phyloP scores from a whole-genome alignment of 2,888 invertebrate species.

The Amblyjoppa fuscipennis region DNA sequence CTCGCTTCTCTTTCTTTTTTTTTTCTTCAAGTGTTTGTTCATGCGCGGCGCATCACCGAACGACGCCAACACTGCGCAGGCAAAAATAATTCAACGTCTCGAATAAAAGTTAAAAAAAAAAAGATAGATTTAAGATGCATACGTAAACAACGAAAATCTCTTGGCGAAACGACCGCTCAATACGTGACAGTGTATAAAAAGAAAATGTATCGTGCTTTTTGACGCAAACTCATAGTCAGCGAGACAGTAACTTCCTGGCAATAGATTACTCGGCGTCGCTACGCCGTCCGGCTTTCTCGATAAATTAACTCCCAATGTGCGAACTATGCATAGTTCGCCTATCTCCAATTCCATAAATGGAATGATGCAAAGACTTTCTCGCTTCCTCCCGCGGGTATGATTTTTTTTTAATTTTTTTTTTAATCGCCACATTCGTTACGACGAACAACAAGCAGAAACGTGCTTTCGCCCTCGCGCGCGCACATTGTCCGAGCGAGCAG shows the following conservation, averaged over 20 bases:
- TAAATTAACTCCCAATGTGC: not conserved
- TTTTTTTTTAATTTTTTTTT: not conserved
- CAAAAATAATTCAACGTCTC: not conserved
- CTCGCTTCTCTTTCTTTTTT: not conserved
- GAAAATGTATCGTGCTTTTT: not conserved
- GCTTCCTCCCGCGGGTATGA: not conserved
- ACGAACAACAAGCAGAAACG: slow-evolving; percentile 1
- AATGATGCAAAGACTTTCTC: not conserved
- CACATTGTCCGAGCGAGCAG: slow-evolving; percentile 60
- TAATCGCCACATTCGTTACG: not conserved
- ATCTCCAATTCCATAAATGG: slow-evolving; percentile 1
- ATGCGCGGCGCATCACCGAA: not conserved
- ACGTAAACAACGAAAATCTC: not conserved
- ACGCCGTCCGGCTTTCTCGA: not conserved
- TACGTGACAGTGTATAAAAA: not conserved
- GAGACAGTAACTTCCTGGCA: not conserved
- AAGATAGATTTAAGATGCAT: not conserved
- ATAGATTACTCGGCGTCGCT: not conserved
- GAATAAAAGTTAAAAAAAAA: not conserved
- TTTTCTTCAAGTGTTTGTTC: not conserved
- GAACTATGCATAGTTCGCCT: not conserved
- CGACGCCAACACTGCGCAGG: too few relatives aligned
- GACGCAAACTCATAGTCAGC: not conserved
- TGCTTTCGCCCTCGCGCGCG: not conserved
- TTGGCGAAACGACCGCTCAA: not conserved